Conservation (phyloP, 2,113 vertebrate genomes). For the Caretta caretta region DNA sequence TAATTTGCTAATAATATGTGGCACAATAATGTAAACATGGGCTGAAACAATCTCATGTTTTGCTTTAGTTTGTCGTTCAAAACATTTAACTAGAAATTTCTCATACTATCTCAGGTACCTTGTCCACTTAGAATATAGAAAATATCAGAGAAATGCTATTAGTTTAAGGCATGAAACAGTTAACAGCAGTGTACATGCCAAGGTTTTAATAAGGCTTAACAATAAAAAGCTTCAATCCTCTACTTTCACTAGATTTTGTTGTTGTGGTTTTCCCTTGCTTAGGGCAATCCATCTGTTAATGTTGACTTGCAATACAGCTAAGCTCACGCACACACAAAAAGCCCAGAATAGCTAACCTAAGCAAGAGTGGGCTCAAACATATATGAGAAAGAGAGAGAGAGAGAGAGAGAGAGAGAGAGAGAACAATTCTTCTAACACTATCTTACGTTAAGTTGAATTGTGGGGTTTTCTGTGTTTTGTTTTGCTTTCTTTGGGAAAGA, state of each 20-base stretch:
- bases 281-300: slow-evolving; percentile 84
- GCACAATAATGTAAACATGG: background rate
- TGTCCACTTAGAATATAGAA: background rate
- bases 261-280: slow-evolving; percentile 78
- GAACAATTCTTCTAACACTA: slow-evolving; percentile 7
- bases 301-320: slow-evolving; percentile 53
- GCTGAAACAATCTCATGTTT: background rate
- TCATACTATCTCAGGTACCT: background rate
- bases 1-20: background rate
- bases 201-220: slow-evolving; percentile 78
- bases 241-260: slow-evolving; percentile 71
- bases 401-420: background rate
- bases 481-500: slow-evolving; percentile 6
- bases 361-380: slow-evolving; percentile 17
- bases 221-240: slow-evolving; percentile 76
- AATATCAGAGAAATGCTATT: background rate
- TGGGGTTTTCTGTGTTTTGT: background rate
- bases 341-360: slow-evolving; percentile 13
- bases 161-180: slow-evolving; percentile 69
- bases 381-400: background rate
- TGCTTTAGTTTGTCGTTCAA: background rate
- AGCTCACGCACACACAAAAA: slow-evolving; percentile 25
- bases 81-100: background rate
- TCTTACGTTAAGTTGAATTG: background rate
- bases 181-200: slow-evolving; percentile 73